Evolutionary conservation across 2,113 vertebrate genomes (phyloP).

Genomic region (Notarius quadriscutis): DNA sequence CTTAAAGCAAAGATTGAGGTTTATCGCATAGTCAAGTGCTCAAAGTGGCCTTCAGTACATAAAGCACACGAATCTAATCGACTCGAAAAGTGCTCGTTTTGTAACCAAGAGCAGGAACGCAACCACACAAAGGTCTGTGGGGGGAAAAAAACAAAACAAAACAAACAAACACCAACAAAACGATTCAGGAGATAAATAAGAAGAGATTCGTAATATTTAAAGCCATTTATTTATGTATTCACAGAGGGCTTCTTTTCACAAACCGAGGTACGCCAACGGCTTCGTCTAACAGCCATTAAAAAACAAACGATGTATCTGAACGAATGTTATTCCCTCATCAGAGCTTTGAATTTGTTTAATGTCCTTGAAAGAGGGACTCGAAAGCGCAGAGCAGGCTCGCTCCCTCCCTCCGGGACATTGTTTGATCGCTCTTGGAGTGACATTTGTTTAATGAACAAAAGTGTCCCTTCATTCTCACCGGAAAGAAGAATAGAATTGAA

Average conservation of each 20-base stretch:
- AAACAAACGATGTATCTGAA: constrained; percentile 39
- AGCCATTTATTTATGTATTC: not conserved
- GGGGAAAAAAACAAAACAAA: not conserved
- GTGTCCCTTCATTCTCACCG: constrained; percentile 17
- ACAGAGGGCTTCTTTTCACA: not conserved
- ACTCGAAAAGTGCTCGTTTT: constrained; percentile 32
- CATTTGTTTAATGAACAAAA: constrained; percentile 53
- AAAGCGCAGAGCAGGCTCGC: constrained; percentile 31
- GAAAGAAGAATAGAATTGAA: not conserved
- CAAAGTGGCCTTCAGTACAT: constrained; percentile 24
- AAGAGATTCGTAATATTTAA: constrained; percentile 11
- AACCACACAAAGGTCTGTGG: not conserved
- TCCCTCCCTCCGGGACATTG: constrained; percentile 40
- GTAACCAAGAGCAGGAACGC: constrained; percentile 20
- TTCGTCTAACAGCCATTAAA: constrained; percentile 35
- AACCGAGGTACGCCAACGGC: constrained; percentile 7
- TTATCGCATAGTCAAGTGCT: constrained; percentile 28
- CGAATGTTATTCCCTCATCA: constrained; percentile 37
- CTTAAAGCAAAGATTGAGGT: constrained; percentile 16
- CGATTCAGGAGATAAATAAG: not conserved
- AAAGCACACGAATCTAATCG: constrained; percentile 15
- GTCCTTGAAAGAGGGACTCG: constrained; percentile 44
- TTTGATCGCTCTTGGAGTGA: constrained; percentile 45
- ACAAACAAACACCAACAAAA: not conserved
- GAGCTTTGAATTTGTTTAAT: constrained; percentile 46